These are phyloP conservation scores for Drosophila hamatofila DNA, from an alignment of 2,888 invertebrate species.

Conservation along the genomic window DNA sequence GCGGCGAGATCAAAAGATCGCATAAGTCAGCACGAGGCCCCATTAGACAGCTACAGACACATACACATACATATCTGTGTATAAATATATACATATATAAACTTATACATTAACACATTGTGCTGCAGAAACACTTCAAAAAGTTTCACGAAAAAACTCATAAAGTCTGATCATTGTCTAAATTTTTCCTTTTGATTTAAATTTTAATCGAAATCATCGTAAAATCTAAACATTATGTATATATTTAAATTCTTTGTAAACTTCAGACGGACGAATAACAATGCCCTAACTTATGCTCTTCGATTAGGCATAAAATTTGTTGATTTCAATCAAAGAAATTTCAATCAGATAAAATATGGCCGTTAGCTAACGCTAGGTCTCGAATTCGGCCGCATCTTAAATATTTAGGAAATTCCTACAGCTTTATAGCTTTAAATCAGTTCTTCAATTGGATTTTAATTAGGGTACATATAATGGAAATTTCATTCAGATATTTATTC, in stretches of 20 bases:
- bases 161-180: slow-evolving; percentile 12
- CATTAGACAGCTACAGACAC: background rate
- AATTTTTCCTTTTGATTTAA: slow-evolving; percentile 8
- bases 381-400: background rate
- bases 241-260: slow-evolving; percentile 9
- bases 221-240: slow-evolving; percentile 6
- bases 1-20: slow-evolving; percentile 71
- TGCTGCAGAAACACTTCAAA: slow-evolving; percentile 5
- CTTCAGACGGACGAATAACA: background rate
- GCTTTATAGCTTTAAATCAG: background rate
- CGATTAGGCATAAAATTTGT: slow-evolving; percentile 1
- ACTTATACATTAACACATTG: background rate
- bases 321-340: slow-evolving; percentile 9
- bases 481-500: background rate
- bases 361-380: background rate
- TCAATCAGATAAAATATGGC: slow-evolving; percentile 6
- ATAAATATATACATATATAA: no score
- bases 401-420: background rate
- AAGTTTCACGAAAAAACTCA: slow-evolving; percentile 7
- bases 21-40: slow-evolving; percentile 13
- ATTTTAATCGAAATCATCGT: slow-evolving; percentile 13
- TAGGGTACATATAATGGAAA: background rate
- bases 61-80: background rate
- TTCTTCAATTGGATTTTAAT: background rate
- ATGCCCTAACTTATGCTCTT: background rate